Evolutionary conservation across 2,113 vertebrate species (phyloP), one percentile per base, ranked within the genome.

Genomic region (Mixornis gularis): DNA sequence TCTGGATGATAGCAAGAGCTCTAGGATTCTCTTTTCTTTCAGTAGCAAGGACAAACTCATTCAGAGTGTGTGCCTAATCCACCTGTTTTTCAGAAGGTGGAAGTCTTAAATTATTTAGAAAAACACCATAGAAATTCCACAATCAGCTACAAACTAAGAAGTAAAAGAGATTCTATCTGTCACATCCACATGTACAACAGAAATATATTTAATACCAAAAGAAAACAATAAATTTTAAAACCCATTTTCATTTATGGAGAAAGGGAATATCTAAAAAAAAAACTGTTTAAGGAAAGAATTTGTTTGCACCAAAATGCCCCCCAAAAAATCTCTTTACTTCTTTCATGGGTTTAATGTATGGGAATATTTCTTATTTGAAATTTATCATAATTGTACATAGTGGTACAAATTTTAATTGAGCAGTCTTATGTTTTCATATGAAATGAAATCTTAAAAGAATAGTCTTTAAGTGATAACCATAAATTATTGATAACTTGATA

Each of bases 221-320:
- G 6, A 64, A 93, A 53, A 24, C 16, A 59, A 41, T 7, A 55
- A 22, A 17, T 87, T 64, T 72, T 8, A 51, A 72, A 78, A 4
- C 0, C 10, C 6, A 18, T 44, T 53, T 40, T 55, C 0, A 24
- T 68, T 27, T 59, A 1, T 0, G 3, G 21, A 19, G 6, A 40
- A 71, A 64, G 3, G 4, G 4, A 58, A 22, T 62, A 16, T 3
- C 24, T 44, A 10, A 79, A 32, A 65, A 66, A 27, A 66, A 27
- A 77, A 9, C 1, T 69, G 1, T n/a, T 74, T n/a, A 43, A 68
- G 34, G 17, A 2, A 76, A 76, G 3, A 79, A 46, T 29, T 32
- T 0, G 5, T 73, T 69, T 60, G 24, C 7, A 56, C 13, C 40
- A 51, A 49, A 36, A 43, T 21, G 1, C 1, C 7, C 3, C 25